Conservation (phyloP, 2,113 vertebrate genomes). For the Jacana jacana region DNA sequence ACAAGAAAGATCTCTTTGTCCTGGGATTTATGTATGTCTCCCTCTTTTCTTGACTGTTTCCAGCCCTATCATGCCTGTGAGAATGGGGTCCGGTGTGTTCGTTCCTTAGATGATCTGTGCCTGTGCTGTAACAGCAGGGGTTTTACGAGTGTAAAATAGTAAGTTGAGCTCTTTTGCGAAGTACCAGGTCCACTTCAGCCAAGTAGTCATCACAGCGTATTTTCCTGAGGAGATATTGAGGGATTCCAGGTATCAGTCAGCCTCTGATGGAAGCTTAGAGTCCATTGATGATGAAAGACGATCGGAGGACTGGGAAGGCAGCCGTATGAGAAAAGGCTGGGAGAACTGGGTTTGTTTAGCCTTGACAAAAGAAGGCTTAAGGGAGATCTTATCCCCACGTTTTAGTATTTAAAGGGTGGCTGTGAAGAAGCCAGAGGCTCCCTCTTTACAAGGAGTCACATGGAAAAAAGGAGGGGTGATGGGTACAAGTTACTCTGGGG, state of each 20-base stretch:
- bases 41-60: accelerated
- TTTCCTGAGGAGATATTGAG: neutral
- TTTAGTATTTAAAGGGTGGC: neutral
- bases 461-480: neutral
- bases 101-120: accelerated
- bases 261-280: neutral
- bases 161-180: neutral
- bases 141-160: neutral
- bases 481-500: neutral
- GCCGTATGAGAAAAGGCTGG: neutral
- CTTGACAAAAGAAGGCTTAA: neutral
- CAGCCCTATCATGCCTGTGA: accelerated
- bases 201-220: accelerated
- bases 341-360: neutral
- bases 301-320: neutral
- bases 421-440: neutral
- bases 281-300: neutral
- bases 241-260: neutral
- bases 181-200: accelerated
- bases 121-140: accelerated
- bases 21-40: neutral
- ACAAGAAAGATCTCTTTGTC: no score
- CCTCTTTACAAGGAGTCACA: neutral
- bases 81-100: neutral
- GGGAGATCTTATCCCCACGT: neutral